phyloP scores from a whole-genome alignment of 2,113 vertebrate genomes.

The Trematocara marginatum region DNA sequence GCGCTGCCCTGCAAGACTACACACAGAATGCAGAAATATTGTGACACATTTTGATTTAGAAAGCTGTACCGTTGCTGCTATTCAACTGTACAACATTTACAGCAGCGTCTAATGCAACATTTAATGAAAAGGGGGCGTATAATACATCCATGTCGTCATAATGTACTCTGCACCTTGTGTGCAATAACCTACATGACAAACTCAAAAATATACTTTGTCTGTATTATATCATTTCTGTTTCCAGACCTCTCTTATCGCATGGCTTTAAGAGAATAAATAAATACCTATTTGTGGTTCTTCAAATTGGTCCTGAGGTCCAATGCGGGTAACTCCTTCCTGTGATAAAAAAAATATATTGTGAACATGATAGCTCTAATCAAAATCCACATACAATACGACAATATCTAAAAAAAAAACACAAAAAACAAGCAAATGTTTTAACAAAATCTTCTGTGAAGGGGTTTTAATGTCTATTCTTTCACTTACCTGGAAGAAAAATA shows the following conservation, averaged over 20 bases:
- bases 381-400: not conserved
- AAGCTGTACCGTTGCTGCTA: not conserved
- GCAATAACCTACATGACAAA: not conserved
- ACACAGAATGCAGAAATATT: not conserved
- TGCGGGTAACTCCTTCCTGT: slow-evolving; percentile 91
- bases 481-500: slow-evolving; percentile 3
- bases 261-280: not conserved
- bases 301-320: slow-evolving; percentile 82
- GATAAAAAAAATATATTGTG: not conserved
- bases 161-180: not conserved
- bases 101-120: not conserved
- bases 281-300: slow-evolving; percentile 90
- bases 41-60: not conserved
- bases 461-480: not conserved
- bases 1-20: no score
- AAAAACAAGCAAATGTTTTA: not conserved
- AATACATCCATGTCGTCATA: not conserved
- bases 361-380: not conserved
- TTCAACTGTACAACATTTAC: not conserved
- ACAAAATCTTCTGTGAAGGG: not conserved
- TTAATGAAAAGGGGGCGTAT: not conserved
- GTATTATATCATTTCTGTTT: not conserved
- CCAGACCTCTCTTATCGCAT: not conserved
- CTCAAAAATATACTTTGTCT: not conserved
- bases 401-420: not conserved